phyloP scores from a whole-genome alignment of 1,140 invertebrate genomes.

The Camponotus floridanus region DNA sequence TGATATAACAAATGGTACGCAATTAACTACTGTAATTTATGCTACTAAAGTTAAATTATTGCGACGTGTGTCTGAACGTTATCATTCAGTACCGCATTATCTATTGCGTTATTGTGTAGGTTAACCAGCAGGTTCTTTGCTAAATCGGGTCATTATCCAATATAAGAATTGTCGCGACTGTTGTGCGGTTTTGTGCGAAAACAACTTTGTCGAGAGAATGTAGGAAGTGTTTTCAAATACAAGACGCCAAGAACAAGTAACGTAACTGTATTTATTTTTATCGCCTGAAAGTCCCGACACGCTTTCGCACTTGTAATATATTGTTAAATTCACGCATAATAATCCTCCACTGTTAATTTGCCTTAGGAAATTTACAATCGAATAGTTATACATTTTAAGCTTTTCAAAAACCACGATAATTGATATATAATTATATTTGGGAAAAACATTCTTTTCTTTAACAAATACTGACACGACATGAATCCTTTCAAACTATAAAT shows the following conservation, averaged over 20 bases:
- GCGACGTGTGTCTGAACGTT: constrained; percentile 55
- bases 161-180: constrained; percentile 55
- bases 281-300: not conserved
- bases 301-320: not conserved
- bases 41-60: constrained; percentile 65
- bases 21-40: too few species aligned
- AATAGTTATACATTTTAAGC: not conserved
- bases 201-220: constrained; percentile 43
- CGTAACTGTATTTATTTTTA: not conserved
- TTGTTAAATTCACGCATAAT: not conserved
- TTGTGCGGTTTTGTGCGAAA: constrained; percentile 23
- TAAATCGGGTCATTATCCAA: constrained; percentile 69
- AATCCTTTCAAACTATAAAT: not conserved
- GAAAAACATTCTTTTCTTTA: not conserved
- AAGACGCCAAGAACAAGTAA: constrained; percentile 31
- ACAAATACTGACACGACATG: not conserved
- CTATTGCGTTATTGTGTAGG: constrained; percentile 63
- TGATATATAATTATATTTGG: not conserved
- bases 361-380: not conserved
- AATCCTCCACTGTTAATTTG: not conserved
- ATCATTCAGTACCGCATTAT: constrained; percentile 72
- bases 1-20: constrained; percentile 68
- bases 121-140: constrained; percentile 46
- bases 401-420: not conserved
- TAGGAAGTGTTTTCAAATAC: not conserved